Evolutionary conservation across 1,140 invertebrate species (phyloP).

Genomic region (Yoshiicerus persimilis): DNA sequence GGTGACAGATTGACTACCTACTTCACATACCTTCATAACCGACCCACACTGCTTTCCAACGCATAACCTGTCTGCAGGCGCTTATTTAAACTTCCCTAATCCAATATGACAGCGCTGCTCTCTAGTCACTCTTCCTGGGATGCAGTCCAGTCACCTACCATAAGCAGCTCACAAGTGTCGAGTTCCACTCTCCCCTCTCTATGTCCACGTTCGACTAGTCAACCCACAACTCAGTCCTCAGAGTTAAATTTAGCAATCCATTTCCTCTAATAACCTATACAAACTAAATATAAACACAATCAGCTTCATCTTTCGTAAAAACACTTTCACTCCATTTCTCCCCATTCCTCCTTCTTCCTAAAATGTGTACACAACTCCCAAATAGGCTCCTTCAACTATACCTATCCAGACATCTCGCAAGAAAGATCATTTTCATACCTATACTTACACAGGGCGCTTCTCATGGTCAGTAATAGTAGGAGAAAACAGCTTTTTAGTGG

Average conservation of each 20-base stretch:
- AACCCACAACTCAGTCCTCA: background rate
- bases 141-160: too few species aligned
- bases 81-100: background rate
- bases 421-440: too few species aligned
- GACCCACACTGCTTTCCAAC: background rate
- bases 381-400: background rate
- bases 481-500: too few species aligned
- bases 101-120: background rate
- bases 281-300: background rate
- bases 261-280: background rate
- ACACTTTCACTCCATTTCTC: background rate
- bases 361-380: background rate
- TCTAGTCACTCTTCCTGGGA: background rate
- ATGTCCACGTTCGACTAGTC: too few species aligned
- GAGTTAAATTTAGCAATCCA: background rate
- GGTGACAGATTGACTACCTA: background rate
- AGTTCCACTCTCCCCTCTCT: too few species aligned
- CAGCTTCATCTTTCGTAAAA: background rate
- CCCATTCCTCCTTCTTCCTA: background rate
- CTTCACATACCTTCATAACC: background rate
- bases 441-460: too few species aligned
- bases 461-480: too few species aligned
- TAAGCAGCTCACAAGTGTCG: background rate
- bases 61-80: background rate
- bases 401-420: background rate